Conservation (phyloP, 2,888 invertebrate genomes). For the Phorcus lineatus region DNA sequence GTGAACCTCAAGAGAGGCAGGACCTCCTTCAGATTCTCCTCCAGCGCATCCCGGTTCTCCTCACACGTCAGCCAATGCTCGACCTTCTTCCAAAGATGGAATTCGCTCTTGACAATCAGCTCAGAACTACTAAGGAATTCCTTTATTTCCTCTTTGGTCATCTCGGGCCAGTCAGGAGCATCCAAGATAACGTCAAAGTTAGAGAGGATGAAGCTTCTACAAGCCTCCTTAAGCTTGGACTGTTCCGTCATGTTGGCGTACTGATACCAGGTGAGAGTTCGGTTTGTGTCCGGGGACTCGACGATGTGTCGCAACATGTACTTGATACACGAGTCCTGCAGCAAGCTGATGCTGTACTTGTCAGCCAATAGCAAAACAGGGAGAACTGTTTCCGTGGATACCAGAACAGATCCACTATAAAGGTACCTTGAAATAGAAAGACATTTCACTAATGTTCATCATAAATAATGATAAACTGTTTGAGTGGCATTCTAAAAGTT, state of each 20-base stretch:
- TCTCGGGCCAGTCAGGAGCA: constrained; percentile 63
- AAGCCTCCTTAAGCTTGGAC: constrained; percentile 56
- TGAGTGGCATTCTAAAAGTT: too few relatives aligned
- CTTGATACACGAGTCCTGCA: constrained; percentile 60
- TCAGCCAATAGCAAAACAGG: constrained; percentile 64
- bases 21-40: constrained; percentile 50
- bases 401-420: constrained; percentile 58
- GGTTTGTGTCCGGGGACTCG: constrained; percentile 64
- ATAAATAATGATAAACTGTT: not conserved
- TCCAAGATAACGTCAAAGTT: constrained; percentile 65
- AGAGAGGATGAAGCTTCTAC: constrained; percentile 62
- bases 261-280: constrained; percentile 69
- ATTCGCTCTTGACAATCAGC: constrained; percentile 62
- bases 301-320: constrained; percentile 69
- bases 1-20: constrained; percentile 62
- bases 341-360: constrained; percentile 66
- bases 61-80: constrained; percentile 60
- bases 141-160: constrained; percentile 54
- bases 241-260: constrained; percentile 65
- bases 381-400: constrained; percentile 62
- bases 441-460: not conserved
- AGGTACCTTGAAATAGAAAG: constrained; percentile 55
- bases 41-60: constrained; percentile 44
- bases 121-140: constrained; percentile 66
- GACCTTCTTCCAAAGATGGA: constrained; percentile 55